phyloP scores from a whole-genome alignment of 1,140 invertebrate species.

The Heliothis virescens region DNA sequence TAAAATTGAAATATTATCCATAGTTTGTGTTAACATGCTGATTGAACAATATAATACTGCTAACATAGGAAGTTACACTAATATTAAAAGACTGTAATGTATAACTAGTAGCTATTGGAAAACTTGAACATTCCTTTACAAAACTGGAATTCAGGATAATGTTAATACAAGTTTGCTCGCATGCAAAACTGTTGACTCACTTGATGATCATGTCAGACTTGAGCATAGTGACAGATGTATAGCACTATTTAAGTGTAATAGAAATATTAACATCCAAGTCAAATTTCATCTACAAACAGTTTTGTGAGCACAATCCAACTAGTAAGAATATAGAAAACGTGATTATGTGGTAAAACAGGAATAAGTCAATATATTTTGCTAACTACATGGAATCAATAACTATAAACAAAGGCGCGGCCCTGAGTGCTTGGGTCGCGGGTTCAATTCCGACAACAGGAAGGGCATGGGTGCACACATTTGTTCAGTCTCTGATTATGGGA shows the following conservation, averaged over 20 bases:
- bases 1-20: neutral
- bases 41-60: neutral
- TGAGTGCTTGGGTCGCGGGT: neutral
- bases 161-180: neutral
- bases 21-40: too few relatives aligned
- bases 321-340: neutral
- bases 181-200: too few relatives aligned
- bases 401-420: neutral
- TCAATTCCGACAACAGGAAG: neutral
- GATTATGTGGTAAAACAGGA: neutral
- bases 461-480: neutral
- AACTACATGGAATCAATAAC: neutral
- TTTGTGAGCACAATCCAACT: neutral
- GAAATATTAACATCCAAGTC: too few relatives aligned
- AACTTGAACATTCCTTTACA: constrained; percentile 1
- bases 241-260: neutral
- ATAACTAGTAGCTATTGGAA: neutral
- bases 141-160: neutral
- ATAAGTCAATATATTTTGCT: neutral
- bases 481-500: neutral
- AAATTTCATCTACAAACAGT: neutral
- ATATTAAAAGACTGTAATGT: neutral
- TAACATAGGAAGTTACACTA: neutral
- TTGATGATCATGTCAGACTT: too few relatives aligned
- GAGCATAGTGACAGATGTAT: too few relatives aligned